These are phyloP conservation scores for Trichonephila clavipes DNA, from an alignment of 1,140 invertebrate genomes.

Conservation along the genomic window DNA sequence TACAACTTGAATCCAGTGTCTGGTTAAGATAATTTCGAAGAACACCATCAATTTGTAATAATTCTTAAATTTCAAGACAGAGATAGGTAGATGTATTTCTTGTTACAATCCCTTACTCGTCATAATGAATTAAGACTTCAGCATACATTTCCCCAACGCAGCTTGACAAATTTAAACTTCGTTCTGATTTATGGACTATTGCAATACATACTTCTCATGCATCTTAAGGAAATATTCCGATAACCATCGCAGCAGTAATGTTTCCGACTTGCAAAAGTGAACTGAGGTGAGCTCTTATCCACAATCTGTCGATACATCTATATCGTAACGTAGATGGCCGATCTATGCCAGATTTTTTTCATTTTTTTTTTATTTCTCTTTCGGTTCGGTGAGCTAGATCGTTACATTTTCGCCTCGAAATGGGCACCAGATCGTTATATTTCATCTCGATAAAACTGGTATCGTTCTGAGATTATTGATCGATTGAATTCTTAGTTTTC, in stretches of 20 bases:
- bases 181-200: constrained; percentile 1
- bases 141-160: background rate
- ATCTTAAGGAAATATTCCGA: constrained; percentile 8
- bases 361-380: background rate
- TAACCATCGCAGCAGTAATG: constrained; percentile 37
- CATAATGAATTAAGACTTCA: constrained; percentile 1
- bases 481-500: constrained; percentile 32
- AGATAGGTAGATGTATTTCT: background rate
- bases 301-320: constrained; percentile 33
- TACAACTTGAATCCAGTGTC: no score
- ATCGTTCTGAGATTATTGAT: constrained; percentile 14
- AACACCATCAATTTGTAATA: background rate
- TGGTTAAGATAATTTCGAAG: no score
- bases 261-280: constrained; percentile 37
- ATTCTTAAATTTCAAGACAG: background rate
- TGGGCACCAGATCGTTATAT: constrained; percentile 33
- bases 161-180: background rate
- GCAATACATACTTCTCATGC: background rate
- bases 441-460: constrained; percentile 37
- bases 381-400: constrained; percentile 5
- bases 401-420: constrained; percentile 37
- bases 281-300: constrained; percentile 20
- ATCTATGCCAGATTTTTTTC: background rate
- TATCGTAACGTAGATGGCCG: background rate
- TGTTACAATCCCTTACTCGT: background rate